Evolutionary conservation across 2,113 vertebrate genomes (phyloP), one percentile per base, ranked within the genome.

Genomic region (Barnardius zonarius): DNA sequence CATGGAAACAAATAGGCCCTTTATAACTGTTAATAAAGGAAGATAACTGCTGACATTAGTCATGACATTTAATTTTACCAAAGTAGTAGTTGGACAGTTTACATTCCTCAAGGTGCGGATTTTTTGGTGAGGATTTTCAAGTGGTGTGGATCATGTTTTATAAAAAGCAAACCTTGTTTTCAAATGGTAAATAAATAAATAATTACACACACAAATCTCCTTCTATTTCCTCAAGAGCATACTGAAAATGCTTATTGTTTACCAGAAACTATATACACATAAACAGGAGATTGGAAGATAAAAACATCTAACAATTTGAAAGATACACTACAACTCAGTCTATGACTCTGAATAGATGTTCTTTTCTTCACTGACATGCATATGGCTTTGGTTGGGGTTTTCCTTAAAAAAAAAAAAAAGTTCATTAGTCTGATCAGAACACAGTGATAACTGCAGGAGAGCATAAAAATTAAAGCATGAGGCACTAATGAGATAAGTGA

Each of bases 11-110:
- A 97, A 97, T 54, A 97, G 72, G 20, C 15, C 43, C 52, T 97
- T 96, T 96, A 92, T 66, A 95, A 69, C 57, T 92, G 68, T 96
- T 97, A 97, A 96, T 97, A 97, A 96, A 93, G 75, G 69, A 94
- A 39, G 39, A 11, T 95, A 97, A 97, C 95, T 96, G 52, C 63
- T 81, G 68, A 30, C 77, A 97, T 97, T 96, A 96, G 90, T 97
- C 87, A 97, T 2, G 8, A 76, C 57, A 76, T 95, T 97, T 97
- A 96, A 96, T 96, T 96, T 93, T 91, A 80, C 66, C 73, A 48
- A 88, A 97, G 80, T 62, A 87, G 43, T 59, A 77, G 51, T 5
- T 72, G 70, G 69, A 85, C 55, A 80, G 41, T 91, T 94, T 96
- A 43, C 54, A 91, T 92, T 96, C 74, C 84, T 95, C 93, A 92